Evolutionary conservation across 1,140 invertebrate species (phyloP).

Genomic region (Diuraphis noxia): DNA sequence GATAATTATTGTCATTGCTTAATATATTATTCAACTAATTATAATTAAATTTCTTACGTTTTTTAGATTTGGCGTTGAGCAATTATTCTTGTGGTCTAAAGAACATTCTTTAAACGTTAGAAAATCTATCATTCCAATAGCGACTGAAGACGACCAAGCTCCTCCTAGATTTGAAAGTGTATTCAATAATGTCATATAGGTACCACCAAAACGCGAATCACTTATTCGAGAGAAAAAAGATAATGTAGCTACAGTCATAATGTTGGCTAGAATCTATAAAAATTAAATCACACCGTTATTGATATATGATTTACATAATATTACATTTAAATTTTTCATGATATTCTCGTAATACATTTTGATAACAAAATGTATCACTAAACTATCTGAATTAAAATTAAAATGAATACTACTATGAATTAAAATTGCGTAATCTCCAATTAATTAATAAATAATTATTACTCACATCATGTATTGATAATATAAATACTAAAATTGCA

Average conservation of each 20-base stretch:
- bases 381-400: background rate
- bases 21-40: background rate
- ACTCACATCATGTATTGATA: background rate
- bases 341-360: background rate
- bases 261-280: conserved; percentile 61
- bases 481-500: background rate
- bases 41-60: conserved; percentile 2
- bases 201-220: conserved; percentile 94
- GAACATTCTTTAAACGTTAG: conserved; percentile 78
- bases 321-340: no score
- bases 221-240: conserved; percentile 84
- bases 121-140: conserved; percentile 89
- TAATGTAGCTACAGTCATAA: conserved; percentile 81
- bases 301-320: background rate
- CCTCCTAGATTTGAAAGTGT: conserved; percentile 95
- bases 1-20: background rate
- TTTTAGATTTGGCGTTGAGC: background rate
- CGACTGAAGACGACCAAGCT: conserved; percentile 92
- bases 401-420: background rate
- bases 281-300: background rate
- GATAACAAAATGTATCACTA: background rate
- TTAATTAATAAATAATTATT: background rate
- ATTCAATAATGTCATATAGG: conserved; percentile 99
- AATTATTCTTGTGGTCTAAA: background rate
- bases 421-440: background rate